A percentile compares a stretch with the other conserved stretches of the same genome.
Evolutionary conservation across 2,797 vertebrate genomes (phyloP).

Genomic region (Pseudochirops corinnae): DNA sequence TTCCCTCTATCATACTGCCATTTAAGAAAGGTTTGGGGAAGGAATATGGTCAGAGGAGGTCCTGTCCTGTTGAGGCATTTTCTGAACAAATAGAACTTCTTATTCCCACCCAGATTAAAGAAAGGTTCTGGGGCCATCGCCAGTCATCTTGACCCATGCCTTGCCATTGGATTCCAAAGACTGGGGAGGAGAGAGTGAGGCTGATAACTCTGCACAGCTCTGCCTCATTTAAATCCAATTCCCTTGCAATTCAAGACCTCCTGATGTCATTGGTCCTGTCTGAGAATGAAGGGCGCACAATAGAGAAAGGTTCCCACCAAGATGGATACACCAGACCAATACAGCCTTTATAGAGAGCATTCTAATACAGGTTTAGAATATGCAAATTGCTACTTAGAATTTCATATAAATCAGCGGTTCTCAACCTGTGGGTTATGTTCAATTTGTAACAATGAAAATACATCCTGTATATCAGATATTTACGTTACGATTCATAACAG

Average conservation of each 20-base stretch:
- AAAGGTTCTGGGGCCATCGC: not conserved
- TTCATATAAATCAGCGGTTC: not conserved
- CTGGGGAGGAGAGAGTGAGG: not conserved
- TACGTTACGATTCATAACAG: too few species aligned
- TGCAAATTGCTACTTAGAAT: not conserved
- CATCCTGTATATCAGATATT: too few species aligned
- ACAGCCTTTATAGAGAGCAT: not conserved
- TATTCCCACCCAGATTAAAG: not conserved
- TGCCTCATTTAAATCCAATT: not conserved
- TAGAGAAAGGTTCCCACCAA: not conserved
- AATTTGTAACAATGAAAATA: too few species aligned
- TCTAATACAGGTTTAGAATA: not conserved
- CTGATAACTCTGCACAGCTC: not conserved
- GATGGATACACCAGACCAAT: not conserved
- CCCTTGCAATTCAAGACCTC: not conserved
- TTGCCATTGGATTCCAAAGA: not conserved
- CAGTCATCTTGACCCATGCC: not conserved
- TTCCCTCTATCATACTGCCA: not conserved
- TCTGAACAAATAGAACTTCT: not conserved
- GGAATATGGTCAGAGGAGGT: not conserved
- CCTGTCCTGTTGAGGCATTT: not conserved
- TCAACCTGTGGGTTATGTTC: too few species aligned
- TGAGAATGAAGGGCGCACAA: not conserved
- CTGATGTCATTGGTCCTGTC: not conserved
- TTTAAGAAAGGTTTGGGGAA: not conserved